phyloP scores from a whole-genome alignment of 2,888 invertebrate genomes.

The Ptycholaimellus sp. region DNA sequence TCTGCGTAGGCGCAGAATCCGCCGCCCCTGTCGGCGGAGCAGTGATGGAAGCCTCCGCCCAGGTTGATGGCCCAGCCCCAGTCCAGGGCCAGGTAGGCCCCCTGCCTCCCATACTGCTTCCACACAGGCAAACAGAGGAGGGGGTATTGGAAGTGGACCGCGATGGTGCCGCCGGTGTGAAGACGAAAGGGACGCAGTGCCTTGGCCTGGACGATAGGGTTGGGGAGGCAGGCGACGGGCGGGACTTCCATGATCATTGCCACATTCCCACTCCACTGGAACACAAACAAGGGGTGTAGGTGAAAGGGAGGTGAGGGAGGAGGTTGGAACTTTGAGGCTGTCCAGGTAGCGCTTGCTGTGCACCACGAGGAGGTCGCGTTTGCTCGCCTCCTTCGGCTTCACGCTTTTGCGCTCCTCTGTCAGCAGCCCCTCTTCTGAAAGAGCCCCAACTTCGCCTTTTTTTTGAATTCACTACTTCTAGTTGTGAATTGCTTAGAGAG shows the following conservation, averaged over 20 bases:
- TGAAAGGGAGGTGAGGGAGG: conserved; percentile 8
- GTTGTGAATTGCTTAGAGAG: not conserved
- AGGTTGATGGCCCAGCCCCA: conserved; percentile 67
- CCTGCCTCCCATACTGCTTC: conserved; percentile 26
- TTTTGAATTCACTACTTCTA: not conserved
- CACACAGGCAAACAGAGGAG: conserved; percentile 1
- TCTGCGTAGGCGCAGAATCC: conserved; percentile 67
- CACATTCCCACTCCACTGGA: conserved; percentile 52
- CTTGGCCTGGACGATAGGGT: conserved; percentile 46
- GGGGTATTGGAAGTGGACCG: conserved; percentile 27
- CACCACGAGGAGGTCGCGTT: conserved; percentile 46
- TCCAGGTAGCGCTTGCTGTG: conserved; percentile 50
- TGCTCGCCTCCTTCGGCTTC: conserved; percentile 45
- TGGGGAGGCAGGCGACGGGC: conserved; percentile 47
- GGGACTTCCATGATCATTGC: conserved; percentile 56
- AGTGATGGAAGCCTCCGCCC: conserved; percentile 76
- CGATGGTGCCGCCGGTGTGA: conserved; percentile 49
- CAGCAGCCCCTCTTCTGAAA: conserved; percentile 38
- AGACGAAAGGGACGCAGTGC: conserved; percentile 41
- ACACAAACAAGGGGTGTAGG: conserved; percentile 10
- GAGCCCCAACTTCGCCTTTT: not conserved
- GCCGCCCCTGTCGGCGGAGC: conserved; percentile 46
- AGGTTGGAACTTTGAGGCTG: conserved; percentile 37
- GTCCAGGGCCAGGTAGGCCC: conserved; percentile 54
- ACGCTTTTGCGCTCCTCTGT: conserved; percentile 40